Percentiles rank a stretch among this genome's conserved stretches.
phyloP scores from a whole-genome alignment of 2,113 vertebrate genomes.

The Dryoscopus gambensis region DNA sequence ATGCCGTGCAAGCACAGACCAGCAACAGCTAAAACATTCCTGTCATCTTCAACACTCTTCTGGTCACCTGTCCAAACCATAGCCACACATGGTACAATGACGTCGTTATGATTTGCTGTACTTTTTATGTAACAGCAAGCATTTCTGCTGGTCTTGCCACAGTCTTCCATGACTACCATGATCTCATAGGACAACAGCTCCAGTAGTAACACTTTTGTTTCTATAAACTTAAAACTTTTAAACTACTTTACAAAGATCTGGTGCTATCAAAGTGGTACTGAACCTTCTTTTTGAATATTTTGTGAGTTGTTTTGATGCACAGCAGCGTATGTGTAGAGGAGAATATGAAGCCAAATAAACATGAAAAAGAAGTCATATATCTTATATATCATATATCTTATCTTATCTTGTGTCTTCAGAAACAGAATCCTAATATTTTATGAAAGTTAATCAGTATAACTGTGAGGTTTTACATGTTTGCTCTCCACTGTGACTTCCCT shows the following conservation, averaged over 20 bases:
- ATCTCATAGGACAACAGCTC: neutral
- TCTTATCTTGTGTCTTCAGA: neutral
- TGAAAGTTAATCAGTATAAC: neutral
- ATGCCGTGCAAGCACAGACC: neutral
- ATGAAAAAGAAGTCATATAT: neutral
- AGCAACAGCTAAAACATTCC: neutral
- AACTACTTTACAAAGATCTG: neutral
- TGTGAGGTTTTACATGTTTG: neutral
- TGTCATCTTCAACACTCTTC: fast-evolving
- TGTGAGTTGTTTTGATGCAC: neutral
- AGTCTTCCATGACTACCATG: neutral
- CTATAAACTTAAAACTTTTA: neutral
- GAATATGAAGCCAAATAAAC: neutral
- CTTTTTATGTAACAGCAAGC: neutral
- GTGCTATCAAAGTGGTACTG: neutral
- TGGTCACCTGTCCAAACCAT: neutral
- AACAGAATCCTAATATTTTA: neutral
- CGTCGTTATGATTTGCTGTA: neutral
- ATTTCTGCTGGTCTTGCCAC: neutral
- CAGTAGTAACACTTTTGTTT: neutral
- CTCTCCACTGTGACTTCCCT: neutral
- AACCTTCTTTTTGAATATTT: neutral
- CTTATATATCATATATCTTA: neutral
- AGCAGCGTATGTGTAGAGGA: neutral
- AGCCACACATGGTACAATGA: fast-evolving